These are phyloP conservation scores for Camelus dromedarius DNA, from an alignment of 2,113 vertebrate genomes.

Conservation along the genomic window DNA sequence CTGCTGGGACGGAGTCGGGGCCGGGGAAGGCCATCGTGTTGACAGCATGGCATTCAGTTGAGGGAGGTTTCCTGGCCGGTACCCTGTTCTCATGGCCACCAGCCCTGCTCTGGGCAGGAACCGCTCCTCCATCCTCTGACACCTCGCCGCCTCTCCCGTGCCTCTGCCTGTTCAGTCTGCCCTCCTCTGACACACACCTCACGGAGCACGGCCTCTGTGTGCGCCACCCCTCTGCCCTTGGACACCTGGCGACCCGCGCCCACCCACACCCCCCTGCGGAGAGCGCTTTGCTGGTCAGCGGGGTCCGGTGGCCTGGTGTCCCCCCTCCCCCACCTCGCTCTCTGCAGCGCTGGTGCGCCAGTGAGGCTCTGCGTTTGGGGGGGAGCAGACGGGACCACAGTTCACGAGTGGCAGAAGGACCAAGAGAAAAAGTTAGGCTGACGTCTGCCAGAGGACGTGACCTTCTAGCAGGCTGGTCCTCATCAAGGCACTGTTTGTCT, in stretches of 20 bases:
- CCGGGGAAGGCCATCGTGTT: rapidly evolving
- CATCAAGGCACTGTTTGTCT: not conserved
- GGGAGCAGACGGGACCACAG: not conserved
- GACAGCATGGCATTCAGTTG: rapidly evolving
- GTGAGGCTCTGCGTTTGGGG: not conserved
- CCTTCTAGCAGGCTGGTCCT: not conserved
- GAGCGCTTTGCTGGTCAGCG: not conserved
- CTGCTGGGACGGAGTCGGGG: rapidly evolving
- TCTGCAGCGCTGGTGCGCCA: rapidly evolving
- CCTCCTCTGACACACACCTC: rapidly evolving
- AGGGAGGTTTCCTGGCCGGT: rapidly evolving
- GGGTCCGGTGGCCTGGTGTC: rapidly evolving
- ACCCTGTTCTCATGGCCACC: rapidly evolving
- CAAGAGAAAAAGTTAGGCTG: too few relatives aligned
- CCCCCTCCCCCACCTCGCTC: not conserved
- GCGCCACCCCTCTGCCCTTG: not conserved
- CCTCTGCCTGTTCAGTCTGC: not conserved
- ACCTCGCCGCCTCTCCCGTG: rapidly evolving
- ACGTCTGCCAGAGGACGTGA: not conserved
- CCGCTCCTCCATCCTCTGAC: not conserved
- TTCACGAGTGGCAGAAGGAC: not conserved
- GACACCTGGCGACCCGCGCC: not conserved
- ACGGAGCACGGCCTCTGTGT: rapidly evolving
- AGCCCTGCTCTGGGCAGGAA: rapidly evolving
- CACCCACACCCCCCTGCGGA: rapidly evolving